Evolutionary conservation across 2,888 invertebrate genomes (phyloP), one percentile per base, ranked within the genome.

Genomic region (Meliscaeva auricollis): DNA sequence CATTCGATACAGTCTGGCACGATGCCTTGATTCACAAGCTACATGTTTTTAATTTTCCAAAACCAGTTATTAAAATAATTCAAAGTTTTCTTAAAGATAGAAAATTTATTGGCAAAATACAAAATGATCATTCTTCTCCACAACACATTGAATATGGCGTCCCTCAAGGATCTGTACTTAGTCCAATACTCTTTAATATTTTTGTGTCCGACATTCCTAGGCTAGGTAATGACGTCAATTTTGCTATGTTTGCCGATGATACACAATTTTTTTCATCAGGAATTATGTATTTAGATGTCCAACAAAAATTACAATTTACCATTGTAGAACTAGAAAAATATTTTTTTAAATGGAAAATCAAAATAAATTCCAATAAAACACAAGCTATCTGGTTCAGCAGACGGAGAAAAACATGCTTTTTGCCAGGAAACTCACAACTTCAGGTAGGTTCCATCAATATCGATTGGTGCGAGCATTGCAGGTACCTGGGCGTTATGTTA

Each of bases 271-370:
- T 44, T 15, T 44, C n/a, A n/a, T 44, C 44, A 44, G 44, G 44
- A 15, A 44, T 44, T 4, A n/a, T 15, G 15, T 64, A 46, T 30
- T 15, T 4, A 64, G 46, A 64, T 64, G 46, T 46, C 13, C 46
- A 44, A 44, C 26, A 11, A 64, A 48, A 9, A 44, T 30, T 64
- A 17, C 32, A 64, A 26, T 22, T n/a, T 46, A n/a, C 41, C 9
- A 22, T 48, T 15, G 5, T 46, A 1, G 6, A 32, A 64, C 26
- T 48, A 46, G 64, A 64, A 46, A 46, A 48, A 26, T 30, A 44
- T 64, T 38, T 15, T 60, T 44, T 9, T 2, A 60, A 60, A 44
- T 60, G 48, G 46, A 66, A 66, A 44, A 44, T 44, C 15, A 44
- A 44, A 44, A 44, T 44, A 2, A 44, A 44, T 44, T 4, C 44